Evolutionary conservation across 2,797 vertebrate genomes (phyloP).

Genomic region (Bucorvus abyssinicus): DNA sequence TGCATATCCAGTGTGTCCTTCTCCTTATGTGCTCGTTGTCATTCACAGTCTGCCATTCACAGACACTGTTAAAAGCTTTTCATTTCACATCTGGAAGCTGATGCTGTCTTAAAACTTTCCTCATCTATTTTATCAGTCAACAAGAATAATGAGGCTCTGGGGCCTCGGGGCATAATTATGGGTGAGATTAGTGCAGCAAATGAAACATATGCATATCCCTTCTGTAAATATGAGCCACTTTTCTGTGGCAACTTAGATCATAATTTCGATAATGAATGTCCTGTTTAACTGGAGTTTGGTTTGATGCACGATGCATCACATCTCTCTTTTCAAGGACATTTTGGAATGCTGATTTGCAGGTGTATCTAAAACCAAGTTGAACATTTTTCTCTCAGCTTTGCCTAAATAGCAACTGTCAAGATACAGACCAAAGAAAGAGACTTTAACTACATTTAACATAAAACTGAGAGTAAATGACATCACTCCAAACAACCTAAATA

Average conservation of each 20-base stretch:
- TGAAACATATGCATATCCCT: not conserved
- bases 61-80: not conserved
- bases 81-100: not conserved
- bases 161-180: not conserved
- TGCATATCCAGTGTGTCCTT: fast-evolving
- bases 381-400: not conserved
- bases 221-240: not conserved
- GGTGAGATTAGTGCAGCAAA: not conserved
- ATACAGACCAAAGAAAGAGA: not conserved
- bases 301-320: not conserved
- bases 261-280: not conserved
- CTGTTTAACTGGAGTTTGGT: not conserved
- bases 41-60: not conserved
- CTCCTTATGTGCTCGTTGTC: not conserved
- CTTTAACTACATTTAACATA: not conserved
- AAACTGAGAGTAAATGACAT: not conserved
- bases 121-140: not conserved
- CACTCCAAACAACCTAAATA: not conserved
- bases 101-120: not conserved
- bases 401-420: not conserved
- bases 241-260: not conserved
- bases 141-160: not conserved
- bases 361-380: not conserved
- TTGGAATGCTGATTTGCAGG: not conserved
- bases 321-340: not conserved